Conservation (phyloP, 2,113 vertebrate genomes). For the Lampris incognitus region DNA sequence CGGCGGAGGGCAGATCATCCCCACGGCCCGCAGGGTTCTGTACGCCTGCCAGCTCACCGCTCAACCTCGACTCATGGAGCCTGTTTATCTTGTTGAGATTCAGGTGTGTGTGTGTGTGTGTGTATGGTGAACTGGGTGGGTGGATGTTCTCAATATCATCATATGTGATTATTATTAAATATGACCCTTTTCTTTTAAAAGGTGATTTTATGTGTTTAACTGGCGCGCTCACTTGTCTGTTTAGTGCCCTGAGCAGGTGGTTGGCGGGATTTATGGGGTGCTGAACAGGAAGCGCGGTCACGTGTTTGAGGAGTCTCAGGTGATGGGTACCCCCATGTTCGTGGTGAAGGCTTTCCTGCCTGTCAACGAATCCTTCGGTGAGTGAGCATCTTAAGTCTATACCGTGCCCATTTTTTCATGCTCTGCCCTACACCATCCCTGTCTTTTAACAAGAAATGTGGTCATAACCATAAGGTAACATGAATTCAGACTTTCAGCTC, state of each 20-base stretch:
- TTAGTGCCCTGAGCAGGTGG: conserved; percentile 92
- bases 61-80: conserved; percentile 92
- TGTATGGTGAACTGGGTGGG: too few species aligned
- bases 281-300: conserved; percentile 94
- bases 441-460: too few species aligned
- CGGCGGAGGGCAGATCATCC: conserved; percentile 95
- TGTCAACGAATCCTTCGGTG: conserved; percentile 94
- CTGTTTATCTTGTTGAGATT: conserved; percentile 95
- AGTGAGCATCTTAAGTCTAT: conserved; percentile 56
- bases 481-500: too few species aligned
- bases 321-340: conserved; percentile 93
- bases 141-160: too few species aligned
- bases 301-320: conserved; percentile 93
- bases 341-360: conserved; percentile 93
- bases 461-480: too few species aligned
- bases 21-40: conserved; percentile 90
- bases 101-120: conserved; percentile 80
- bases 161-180: too few species aligned
- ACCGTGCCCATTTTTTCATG: too few species aligned
- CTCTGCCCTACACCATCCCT: neutral
- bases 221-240: neutral
- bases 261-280: conserved; percentile 93
- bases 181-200: neutral
- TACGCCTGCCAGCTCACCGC: conserved; percentile 92
- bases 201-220: neutral